Evolutionary conservation across 2,888 invertebrate species (phyloP).

Genomic region (Hypomecis punctinalis): DNA sequence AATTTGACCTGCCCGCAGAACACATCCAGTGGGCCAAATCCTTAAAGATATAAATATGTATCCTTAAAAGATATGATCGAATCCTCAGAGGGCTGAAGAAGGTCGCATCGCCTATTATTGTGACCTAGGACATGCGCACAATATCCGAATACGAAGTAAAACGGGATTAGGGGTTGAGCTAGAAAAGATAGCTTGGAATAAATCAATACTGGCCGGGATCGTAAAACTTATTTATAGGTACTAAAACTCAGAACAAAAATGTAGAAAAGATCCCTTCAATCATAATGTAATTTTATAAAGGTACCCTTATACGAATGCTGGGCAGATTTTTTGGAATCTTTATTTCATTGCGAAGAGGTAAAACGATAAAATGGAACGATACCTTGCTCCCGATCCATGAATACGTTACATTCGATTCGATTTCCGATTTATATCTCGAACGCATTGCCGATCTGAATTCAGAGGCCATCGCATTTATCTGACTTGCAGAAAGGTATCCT

Average conservation of each 20-base stretch:
- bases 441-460: slow-evolving; percentile 1
- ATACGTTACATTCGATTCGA: slow-evolving; percentile 7
- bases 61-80: too few relatives aligned
- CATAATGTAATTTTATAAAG: too few relatives aligned
- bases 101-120: too few relatives aligned
- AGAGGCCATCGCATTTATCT: background rate
- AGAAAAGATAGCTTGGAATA: slow-evolving; percentile 10
- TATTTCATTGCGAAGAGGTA: background rate
- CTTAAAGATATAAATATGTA: too few relatives aligned
- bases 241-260: background rate
- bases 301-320: too few relatives aligned
- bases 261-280: background rate
- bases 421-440: slow-evolving; percentile 15
- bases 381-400: background rate
- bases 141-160: background rate
- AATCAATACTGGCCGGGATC: slow-evolving; percentile 8
- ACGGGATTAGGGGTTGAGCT: slow-evolving; percentile 8
- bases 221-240: background rate
- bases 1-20: too few relatives aligned
- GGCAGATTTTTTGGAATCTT: background rate
- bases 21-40: too few relatives aligned
- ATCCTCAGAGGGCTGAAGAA: too few relatives aligned
- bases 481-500: too few relatives aligned
- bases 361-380: slow-evolving; percentile 1
- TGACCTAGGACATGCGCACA: too few relatives aligned